Percentiles rank a stretch among this genome's conserved stretches.
phyloP scores from a whole-genome alignment of 2,888 invertebrate genomes.

The Schrankia costaestrigalis region DNA sequence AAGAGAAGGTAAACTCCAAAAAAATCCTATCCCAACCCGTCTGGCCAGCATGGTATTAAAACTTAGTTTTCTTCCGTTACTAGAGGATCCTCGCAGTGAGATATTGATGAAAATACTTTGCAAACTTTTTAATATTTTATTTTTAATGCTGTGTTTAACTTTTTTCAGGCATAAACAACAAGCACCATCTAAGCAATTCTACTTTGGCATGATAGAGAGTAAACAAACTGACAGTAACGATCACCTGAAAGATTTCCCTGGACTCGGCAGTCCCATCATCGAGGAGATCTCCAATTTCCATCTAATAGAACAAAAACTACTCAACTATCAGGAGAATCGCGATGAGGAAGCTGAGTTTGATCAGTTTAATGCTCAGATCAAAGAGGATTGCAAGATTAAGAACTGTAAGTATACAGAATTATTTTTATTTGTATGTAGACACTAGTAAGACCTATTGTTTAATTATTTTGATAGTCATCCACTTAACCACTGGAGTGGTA shows the following conservation, averaged over 20 bases:
- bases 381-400: constrained; percentile 60
- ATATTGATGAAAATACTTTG: too few relatives aligned
- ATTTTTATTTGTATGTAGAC: not conserved
- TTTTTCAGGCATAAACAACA: constrained; percentile 53
- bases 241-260: constrained; percentile 68
- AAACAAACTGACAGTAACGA: constrained; percentile 56
- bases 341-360: constrained; percentile 64
- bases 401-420: constrained; percentile 53
- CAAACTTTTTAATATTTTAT: too few relatives aligned
- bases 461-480: too few relatives aligned
- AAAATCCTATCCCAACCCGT: too few relatives aligned
- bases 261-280: constrained; percentile 69
- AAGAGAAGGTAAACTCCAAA: too few relatives aligned
- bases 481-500: too few relatives aligned
- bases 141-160: too few relatives aligned
- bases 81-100: too few relatives aligned
- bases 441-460: too few relatives aligned
- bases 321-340: constrained; percentile 55
- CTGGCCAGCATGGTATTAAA: too few relatives aligned
- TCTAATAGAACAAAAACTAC: constrained; percentile 67
- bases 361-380: constrained; percentile 64
- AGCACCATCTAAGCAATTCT: constrained; percentile 81
- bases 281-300: constrained; percentile 72
- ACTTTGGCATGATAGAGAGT: constrained; percentile 88
- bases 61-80: too few relatives aligned